Evolutionary conservation across 2,113 vertebrate genomes (phyloP).

Genomic region (Lonchura striata): DNA sequence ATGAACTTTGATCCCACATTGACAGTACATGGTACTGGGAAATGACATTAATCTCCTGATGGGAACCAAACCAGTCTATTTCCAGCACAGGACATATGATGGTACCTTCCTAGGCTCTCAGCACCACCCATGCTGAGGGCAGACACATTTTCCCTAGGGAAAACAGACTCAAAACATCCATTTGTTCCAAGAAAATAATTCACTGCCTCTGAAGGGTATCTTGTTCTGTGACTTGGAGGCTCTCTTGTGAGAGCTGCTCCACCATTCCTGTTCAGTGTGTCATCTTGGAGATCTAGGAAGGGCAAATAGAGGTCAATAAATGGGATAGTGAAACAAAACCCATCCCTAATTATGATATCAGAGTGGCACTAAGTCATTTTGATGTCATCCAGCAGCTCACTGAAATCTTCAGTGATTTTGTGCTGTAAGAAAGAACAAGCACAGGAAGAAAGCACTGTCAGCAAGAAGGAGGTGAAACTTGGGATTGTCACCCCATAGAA

Average conservation of each 20-base stretch:
- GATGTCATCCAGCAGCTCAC: slow-evolving; percentile 29
- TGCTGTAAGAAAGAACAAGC: neutral
- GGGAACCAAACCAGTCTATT: neutral
- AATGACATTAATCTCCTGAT: neutral
- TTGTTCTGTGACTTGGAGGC: neutral
- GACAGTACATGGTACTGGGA: neutral
- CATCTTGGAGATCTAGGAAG: slow-evolving; percentile 50
- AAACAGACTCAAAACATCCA: neutral
- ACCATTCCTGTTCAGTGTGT: neutral
- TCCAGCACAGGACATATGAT: fast-evolving
- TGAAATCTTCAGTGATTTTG: slow-evolving; percentile 9
- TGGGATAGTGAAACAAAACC: slow-evolving; percentile 35
- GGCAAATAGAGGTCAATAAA: slow-evolving; percentile 42
- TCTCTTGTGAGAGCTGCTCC: neutral
- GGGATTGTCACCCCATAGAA: neutral
- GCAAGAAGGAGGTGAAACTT: neutral
- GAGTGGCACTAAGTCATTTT: slow-evolving; percentile 1
- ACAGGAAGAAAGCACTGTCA: neutral
- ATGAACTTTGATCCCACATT: neutral
- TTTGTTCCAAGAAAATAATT: neutral
- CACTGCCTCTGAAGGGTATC: neutral
- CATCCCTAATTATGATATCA: slow-evolving; percentile 13
- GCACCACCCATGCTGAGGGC: neutral
- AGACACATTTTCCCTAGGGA: neutral
- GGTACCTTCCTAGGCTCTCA: neutral